phyloP scores from a whole-genome alignment of 2,888 invertebrate genomes.

The Caenorhabditis plicata region DNA sequence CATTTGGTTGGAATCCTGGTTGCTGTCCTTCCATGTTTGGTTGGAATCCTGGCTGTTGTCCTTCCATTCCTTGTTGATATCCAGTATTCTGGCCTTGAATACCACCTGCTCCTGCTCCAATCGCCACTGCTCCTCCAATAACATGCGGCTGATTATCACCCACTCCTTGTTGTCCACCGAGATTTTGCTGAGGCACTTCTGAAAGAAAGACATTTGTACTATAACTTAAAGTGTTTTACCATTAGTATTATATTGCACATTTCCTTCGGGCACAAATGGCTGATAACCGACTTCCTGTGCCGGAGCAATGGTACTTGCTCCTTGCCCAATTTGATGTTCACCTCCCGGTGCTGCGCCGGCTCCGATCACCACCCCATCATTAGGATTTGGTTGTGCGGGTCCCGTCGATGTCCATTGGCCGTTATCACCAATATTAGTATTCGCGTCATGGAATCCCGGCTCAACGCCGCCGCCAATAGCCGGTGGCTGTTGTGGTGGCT shows the following conservation, averaged over 20 bases:
- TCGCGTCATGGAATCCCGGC: neutral
- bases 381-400: too few relatives aligned
- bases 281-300: slow-evolving; percentile 27
- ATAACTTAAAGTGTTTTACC: too few relatives aligned
- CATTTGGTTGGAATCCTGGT: too few relatives aligned
- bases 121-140: slow-evolving; percentile 11
- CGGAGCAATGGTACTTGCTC: slow-evolving; percentile 14
- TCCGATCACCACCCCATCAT: neutral
- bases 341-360: neutral
- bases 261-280: slow-evolving; percentile 24
- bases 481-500: neutral
- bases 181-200: slow-evolving; percentile 7
- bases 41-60: too few relatives aligned
- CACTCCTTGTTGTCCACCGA: slow-evolving; percentile 1
- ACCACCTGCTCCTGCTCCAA: slow-evolving; percentile 3
- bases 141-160: neutral
- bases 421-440: neutral
- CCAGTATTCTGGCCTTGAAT: too few relatives aligned
- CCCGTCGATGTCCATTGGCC: neutral
- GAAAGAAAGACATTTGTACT: neutral
- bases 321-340: slow-evolving; percentile 5
- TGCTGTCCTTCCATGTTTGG: too few relatives aligned
- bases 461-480: slow-evolving; percentile 5
- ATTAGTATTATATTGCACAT: slow-evolving; percentile 15
- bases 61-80: too few relatives aligned